phyloP scores from a whole-genome alignment of 1,140 invertebrate genomes.

The Oryzaephilus surinamensis region DNA sequence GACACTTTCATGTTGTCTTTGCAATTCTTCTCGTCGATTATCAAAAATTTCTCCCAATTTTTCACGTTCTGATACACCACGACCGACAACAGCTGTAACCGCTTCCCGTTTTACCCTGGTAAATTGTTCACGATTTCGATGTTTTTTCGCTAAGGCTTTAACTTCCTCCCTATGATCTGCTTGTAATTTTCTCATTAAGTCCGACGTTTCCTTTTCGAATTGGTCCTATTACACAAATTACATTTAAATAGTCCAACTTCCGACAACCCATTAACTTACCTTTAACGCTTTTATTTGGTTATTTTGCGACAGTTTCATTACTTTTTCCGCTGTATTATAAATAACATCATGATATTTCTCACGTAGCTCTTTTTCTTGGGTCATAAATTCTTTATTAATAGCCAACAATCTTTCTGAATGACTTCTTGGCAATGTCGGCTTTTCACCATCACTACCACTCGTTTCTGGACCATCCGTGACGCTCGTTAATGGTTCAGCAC shows the following conservation, averaged over 20 bases:
- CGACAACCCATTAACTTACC: conserved; percentile 24
- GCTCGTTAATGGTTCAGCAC: conserved; percentile 29
- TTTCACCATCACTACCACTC: conserved; percentile 36
- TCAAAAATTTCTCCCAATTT: conserved; percentile 64
- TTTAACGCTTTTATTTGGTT: conserved; percentile 65
- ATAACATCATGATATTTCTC: conserved; percentile 77
- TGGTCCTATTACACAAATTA: conserved; percentile 39
- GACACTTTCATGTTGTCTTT: conserved; percentile 68
- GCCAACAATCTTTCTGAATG: conserved; percentile 57
- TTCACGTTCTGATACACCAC: conserved; percentile 70
- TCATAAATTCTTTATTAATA: conserved; percentile 57
- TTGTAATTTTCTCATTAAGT: conserved; percentile 75
- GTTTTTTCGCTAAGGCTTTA: conserved; percentile 65
- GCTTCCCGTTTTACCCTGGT: conserved; percentile 70
- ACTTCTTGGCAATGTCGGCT: conserved; percentile 42
- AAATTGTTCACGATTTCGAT: conserved; percentile 83
- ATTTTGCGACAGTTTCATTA: conserved; percentile 64
- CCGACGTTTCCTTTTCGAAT: conserved; percentile 66
- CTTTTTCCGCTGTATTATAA: conserved; percentile 64
- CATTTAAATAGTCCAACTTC: not conserved
- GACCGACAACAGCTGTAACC: conserved; percentile 62
- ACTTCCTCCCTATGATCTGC: conserved; percentile 75
- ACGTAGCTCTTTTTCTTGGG: conserved; percentile 66
- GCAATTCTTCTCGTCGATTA: conserved; percentile 60
- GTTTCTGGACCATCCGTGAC: conserved; percentile 31